Percentiles rank a stretch among this genome's conserved stretches.
Conservation (phyloP, 2,797 vertebrate genomes). For the Saguinus oedipus region DNA sequence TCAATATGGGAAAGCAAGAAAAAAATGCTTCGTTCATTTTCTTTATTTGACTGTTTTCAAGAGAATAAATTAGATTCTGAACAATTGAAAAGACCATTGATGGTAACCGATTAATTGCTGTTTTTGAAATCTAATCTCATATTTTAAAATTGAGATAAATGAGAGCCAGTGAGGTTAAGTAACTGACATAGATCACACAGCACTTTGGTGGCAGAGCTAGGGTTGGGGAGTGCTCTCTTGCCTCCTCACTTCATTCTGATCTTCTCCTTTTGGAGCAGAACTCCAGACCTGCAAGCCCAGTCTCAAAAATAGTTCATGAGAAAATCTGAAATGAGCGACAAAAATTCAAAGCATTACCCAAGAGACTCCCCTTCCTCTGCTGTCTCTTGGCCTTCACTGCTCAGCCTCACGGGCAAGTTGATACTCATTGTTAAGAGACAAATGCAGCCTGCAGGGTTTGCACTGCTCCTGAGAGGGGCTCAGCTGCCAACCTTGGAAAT, state of each 20-base stretch:
- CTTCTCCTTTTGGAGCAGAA: background rate
- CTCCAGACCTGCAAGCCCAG: background rate
- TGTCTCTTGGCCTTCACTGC: background rate
- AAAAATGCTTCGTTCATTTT: background rate
- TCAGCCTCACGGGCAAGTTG: background rate
- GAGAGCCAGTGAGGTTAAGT: background rate
- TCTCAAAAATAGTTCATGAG: background rate
- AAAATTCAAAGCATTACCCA: background rate
- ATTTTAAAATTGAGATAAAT: background rate
- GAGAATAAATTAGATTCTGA: background rate
- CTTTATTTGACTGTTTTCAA: constrained; percentile 19
- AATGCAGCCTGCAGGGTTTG: background rate
- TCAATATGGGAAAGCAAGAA: background rate
- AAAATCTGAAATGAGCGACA: background rate
- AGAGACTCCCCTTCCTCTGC: background rate
- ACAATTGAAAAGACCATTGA: background rate
- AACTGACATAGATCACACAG: background rate
- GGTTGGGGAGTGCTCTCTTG: background rate
- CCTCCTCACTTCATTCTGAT: background rate
- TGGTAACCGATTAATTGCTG: background rate
- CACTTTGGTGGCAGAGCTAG: background rate
- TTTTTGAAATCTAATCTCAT: background rate
- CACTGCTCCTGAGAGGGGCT: background rate
- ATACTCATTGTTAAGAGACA: background rate
- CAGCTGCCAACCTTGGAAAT: background rate